Evolutionary conservation across 2,113 vertebrate species (phyloP).

Genomic region (Thalassarche chlororhynchos): DNA sequence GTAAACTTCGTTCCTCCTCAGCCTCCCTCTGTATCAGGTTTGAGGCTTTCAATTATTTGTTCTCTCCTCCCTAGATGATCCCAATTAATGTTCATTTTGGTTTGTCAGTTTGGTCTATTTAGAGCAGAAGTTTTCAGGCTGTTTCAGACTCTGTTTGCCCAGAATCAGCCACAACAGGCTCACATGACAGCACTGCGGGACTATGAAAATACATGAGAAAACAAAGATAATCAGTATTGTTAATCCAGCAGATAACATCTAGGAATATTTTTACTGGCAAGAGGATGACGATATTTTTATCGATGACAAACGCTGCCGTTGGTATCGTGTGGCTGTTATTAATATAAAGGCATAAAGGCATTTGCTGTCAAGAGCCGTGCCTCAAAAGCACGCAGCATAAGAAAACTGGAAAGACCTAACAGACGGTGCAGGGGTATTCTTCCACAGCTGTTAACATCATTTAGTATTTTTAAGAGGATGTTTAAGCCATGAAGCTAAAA

Average conservation of each 20-base stretch:
- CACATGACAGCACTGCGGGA: not conserved
- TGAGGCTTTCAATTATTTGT: not conserved
- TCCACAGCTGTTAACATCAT: not conserved
- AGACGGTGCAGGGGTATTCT: not conserved
- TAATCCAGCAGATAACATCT: not conserved
- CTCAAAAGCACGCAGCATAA: accelerated
- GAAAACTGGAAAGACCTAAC: not conserved
- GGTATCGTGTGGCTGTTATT: not conserved
- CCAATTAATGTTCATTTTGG: not conserved
- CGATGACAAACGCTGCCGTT: not conserved
- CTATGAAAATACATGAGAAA: not conserved
- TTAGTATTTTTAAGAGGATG: not conserved
- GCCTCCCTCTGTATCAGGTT: not conserved
- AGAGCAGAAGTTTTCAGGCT: not conserved
- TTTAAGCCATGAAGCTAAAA: not conserved
- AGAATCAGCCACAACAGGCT: not conserved
- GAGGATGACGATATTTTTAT: not conserved
- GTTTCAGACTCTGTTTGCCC: not conserved
- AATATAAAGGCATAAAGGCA: not conserved
- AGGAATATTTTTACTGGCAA: not conserved
- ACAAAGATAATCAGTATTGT: not conserved
- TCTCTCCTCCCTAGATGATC: not conserved
- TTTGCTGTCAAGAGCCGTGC: not conserved
- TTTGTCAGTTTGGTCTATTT: not conserved
- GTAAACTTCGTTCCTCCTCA: not conserved